A percentile compares a stretch with the other conserved stretches of the same genome.
Evolutionary conservation across 2,888 invertebrate genomes (phyloP).

Genomic region (Flabesymbios commensalis): DNA sequence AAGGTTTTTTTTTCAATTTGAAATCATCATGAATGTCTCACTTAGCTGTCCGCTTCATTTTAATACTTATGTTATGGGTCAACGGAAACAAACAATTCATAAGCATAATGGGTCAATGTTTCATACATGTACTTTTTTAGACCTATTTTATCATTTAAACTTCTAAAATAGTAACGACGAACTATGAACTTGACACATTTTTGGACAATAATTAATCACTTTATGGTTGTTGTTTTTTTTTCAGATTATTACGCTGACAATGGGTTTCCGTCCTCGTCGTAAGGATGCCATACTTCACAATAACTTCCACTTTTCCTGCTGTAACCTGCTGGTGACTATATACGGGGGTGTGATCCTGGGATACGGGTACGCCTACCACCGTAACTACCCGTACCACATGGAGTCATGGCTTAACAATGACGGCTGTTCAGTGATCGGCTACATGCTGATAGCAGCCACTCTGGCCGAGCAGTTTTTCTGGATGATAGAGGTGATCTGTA

Average conservation of each 20-base stretch:
- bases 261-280: background rate
- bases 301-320: conserved; percentile 11
- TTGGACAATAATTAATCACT: no score
- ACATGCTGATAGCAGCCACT: conserved; percentile 8
- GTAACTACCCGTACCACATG: conserved; percentile 17
- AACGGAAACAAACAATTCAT: no score
- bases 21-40: no score
- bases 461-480: conserved; percentile 5
- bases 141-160: no score
- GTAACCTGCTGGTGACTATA: conserved; percentile 13
- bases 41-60: no score
- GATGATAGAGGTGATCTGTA: conserved; percentile 1
- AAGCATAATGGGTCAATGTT: no score
- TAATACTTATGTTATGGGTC: no score
- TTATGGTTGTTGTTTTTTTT: no score
- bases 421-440: conserved; percentile 11
- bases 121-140: no score
- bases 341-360: conserved; percentile 12
- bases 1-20: no score
- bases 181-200: no score
- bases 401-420: conserved; percentile 15
- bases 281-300: conserved; percentile 9
- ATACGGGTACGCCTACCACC: background rate
- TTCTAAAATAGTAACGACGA: no score
- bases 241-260: conserved; percentile 12